Evolutionary conservation across 2,113 vertebrate species (phyloP).

Genomic region (Sphaerodactylus townsendi): DNA sequence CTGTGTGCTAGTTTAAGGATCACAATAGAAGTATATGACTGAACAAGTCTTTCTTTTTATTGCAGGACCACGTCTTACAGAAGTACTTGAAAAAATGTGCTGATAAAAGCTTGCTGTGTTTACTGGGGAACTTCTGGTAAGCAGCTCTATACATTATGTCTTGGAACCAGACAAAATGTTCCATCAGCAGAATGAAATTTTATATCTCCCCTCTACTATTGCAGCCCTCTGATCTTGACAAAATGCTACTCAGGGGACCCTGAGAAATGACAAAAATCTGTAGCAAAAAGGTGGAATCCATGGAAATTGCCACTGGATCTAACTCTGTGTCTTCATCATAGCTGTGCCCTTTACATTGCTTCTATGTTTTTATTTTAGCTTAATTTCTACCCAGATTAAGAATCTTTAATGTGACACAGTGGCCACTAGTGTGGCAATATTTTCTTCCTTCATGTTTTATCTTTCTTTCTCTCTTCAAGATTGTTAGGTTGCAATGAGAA

Average conservation of each 20-base stretch:
- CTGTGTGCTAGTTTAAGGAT: not conserved
- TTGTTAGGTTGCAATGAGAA: not conserved
- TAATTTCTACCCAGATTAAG: not conserved
- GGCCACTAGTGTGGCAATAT: not conserved
- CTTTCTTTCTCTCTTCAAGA: not conserved
- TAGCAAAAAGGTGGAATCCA: too few relatives aligned
- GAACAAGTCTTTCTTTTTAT: conserved; percentile 22
- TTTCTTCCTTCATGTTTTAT: conserved; percentile 25
- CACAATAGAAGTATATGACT: not conserved
- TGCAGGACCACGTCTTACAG: conserved; percentile 32
- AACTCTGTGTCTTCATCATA: not conserved
- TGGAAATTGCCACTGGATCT: too few relatives aligned
- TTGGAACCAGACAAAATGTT: too few relatives aligned
- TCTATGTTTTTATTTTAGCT: not conserved
- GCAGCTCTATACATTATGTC: conserved; percentile 6
- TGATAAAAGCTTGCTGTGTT: conserved; percentile 53
- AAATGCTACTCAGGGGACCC: too few relatives aligned
- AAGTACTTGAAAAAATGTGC: conserved; percentile 65
- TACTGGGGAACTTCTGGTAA: conserved; percentile 59
- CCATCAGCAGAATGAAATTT: too few relatives aligned
- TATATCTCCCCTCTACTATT: too few relatives aligned
- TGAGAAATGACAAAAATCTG: too few relatives aligned
- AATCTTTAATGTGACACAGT: conserved; percentile 11
- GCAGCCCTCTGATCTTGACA: too few relatives aligned
- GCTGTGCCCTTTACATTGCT: conserved; percentile 1